Evolutionary conservation across 1,140 invertebrate species (phyloP).

Genomic region (Oncopodura yosiiana): DNA sequence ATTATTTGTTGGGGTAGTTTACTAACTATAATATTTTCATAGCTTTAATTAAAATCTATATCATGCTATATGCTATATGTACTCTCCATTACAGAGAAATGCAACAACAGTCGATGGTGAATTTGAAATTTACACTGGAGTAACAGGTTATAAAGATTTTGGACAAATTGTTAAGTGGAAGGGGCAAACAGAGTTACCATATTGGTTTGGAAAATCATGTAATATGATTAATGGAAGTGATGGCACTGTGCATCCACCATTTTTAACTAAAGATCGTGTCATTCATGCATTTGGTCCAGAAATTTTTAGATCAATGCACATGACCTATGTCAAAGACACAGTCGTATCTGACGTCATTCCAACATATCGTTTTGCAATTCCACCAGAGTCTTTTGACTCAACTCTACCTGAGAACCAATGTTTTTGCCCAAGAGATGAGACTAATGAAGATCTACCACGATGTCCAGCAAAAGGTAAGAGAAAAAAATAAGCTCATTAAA

Average conservation of each 20-base stretch:
- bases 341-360: slow-evolving; percentile 54
- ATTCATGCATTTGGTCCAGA: slow-evolving; percentile 11
- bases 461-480: not conserved
- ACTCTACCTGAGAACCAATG: not conserved
- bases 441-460: not conserved
- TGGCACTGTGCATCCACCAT: slow-evolving; percentile 62
- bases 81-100: not conserved
- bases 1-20: slow-evolving; percentile 19
- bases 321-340: slow-evolving; percentile 50
- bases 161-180: not conserved
- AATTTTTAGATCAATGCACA: slow-evolving; percentile 48
- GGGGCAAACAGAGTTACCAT: slow-evolving; percentile 41
- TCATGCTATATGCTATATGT: too few species aligned
- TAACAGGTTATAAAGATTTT: not conserved
- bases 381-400: not conserved
- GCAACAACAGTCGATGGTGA: not conserved
- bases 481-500: not conserved
- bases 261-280: slow-evolving; percentile 40
- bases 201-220: slow-evolving; percentile 52
- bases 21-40: too few species aligned
- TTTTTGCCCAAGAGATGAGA: not conserved
- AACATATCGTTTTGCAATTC: slow-evolving; percentile 52
- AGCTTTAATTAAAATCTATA: not conserved
- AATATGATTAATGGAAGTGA: slow-evolving; percentile 61
- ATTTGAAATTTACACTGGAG: not conserved